Percentiles rank a stretch among this genome's conserved stretches.
phyloP scores from a whole-genome alignment of 2,797 vertebrate species.

The Crenuchus spilurus region DNA sequence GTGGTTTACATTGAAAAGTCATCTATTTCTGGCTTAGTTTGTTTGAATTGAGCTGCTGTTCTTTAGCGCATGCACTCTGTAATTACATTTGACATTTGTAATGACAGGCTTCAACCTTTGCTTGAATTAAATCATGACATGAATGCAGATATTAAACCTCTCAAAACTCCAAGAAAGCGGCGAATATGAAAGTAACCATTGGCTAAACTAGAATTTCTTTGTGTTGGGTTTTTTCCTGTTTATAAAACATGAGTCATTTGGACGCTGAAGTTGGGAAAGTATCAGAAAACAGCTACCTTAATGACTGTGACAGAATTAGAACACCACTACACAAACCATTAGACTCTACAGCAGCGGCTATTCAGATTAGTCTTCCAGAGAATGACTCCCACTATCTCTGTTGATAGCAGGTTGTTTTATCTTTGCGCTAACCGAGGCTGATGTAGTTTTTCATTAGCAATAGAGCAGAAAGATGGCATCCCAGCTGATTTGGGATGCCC shows the following conservation, averaged over 20 bases:
- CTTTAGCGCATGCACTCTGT: background rate
- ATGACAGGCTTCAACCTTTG: too few relatives aligned
- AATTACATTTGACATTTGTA: background rate
- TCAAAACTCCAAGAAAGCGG: too few relatives aligned
- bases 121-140: background rate
- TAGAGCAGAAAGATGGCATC: background rate
- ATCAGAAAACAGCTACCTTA: background rate
- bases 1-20: too few relatives aligned
- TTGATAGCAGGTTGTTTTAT: too few relatives aligned
- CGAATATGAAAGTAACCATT: background rate
- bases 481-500: background rate
- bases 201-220: background rate
- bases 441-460: background rate
- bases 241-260: background rate
- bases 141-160: too few relatives aligned
- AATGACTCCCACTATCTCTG: too few relatives aligned
- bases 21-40: too few relatives aligned
- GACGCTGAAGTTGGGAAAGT: background rate
- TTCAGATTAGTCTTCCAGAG: background rate
- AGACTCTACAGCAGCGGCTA: background rate
- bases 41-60: too few relatives aligned
- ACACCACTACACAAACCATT: background rate
- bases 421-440: background rate
- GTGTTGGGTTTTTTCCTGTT: background rate
- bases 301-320: slow-evolving; percentile 9